Percentiles rank a stretch among this genome's conserved stretches.
phyloP scores from a whole-genome alignment of 2,797 vertebrate species.

The Eremophila alpestris region DNA sequence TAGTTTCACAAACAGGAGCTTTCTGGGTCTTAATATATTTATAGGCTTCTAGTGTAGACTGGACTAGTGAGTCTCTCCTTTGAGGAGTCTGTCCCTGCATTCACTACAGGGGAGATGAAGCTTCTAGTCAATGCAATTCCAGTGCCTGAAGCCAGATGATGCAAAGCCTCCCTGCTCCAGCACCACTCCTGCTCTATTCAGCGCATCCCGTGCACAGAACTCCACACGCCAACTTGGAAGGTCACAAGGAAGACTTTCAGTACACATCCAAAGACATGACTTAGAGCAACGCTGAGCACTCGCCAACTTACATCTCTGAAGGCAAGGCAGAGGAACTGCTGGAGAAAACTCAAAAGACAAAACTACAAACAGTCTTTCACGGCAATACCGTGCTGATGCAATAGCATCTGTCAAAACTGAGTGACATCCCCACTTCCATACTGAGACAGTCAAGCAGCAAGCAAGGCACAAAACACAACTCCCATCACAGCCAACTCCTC shows the following conservation, averaged over 20 bases:
- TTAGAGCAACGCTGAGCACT: background rate
- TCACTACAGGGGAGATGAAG: background rate
- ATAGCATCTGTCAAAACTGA: background rate
- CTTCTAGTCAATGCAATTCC: background rate
- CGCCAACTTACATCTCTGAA: background rate
- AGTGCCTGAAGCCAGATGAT: background rate
- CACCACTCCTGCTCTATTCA: background rate
- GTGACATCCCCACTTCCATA: background rate
- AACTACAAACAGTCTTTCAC: background rate
- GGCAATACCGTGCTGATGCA: background rate
- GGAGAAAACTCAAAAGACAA: background rate
- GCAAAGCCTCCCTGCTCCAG: background rate
- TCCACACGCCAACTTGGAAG: background rate
- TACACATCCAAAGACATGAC: background rate
- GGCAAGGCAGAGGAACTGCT: background rate
- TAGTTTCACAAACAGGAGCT: background rate
- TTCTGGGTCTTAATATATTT: background rate
- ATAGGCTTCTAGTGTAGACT: background rate
- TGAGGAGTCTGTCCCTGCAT: background rate
- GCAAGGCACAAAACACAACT: background rate
- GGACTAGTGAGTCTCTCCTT: background rate
- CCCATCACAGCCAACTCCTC: background rate
- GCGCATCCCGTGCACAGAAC: fast-evolving
- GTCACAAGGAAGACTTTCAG: background rate
- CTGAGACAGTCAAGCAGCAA: background rate